Evolutionary conservation across 2,113 vertebrate genomes (phyloP).

Genomic region (Crotalus viridis): DNA sequence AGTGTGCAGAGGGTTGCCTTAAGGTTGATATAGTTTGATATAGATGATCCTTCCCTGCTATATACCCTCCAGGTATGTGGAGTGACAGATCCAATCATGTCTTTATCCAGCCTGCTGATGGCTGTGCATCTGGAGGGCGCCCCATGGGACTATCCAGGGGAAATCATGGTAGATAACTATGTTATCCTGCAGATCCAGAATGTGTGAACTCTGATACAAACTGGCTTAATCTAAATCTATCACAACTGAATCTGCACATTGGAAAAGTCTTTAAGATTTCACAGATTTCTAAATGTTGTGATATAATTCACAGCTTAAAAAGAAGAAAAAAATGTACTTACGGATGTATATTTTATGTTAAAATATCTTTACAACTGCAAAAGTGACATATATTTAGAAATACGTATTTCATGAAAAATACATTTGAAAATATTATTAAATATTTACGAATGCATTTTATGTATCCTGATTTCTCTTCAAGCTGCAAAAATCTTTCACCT

Average conservation of each 20-base stretch:
- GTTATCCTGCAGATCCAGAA: background rate
- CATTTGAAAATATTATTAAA: background rate
- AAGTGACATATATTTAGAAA: background rate
- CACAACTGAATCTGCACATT: background rate
- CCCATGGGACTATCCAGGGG: background rate
- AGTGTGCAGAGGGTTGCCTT: constrained; percentile 20
- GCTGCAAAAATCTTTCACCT: background rate
- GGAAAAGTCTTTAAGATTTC: background rate
- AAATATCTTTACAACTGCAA: background rate
- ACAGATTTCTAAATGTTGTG: background rate
- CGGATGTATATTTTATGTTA: background rate
- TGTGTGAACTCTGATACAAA: background rate
- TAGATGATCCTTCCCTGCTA: background rate
- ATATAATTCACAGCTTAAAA: background rate
- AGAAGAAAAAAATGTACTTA: background rate
- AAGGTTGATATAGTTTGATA: background rate
- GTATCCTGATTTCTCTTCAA: background rate
- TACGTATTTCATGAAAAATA: background rate
- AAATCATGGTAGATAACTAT: background rate
- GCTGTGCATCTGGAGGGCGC: background rate
- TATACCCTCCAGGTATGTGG: background rate
- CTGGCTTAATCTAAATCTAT: background rate
- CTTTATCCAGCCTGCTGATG: background rate
- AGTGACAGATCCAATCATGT: background rate
- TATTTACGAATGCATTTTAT: background rate